phyloP scores from a whole-genome alignment of 2,797 vertebrate genomes.

The Pelobates cultripes region DNA sequence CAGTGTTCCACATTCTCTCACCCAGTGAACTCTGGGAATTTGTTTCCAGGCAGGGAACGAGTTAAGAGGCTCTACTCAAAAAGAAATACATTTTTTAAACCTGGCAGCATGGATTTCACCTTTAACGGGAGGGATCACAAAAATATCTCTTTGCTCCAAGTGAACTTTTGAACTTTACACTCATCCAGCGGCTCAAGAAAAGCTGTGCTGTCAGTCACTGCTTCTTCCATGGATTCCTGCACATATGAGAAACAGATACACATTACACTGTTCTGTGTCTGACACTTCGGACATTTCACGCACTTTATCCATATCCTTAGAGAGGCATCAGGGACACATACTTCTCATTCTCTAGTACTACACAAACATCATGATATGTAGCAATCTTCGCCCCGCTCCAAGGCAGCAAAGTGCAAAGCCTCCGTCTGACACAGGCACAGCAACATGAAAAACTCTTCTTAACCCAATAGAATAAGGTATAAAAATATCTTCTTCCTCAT shows the following conservation, averaged over 20 bases:
- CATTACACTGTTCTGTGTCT: conserved; percentile 48
- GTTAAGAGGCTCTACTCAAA: conserved; percentile 15
- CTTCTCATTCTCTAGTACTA: conserved; percentile 34
- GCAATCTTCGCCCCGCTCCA: not conserved
- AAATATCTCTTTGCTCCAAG: conserved; percentile 50
- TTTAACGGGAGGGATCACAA: conserved; percentile 46
- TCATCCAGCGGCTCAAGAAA: conserved; percentile 47
- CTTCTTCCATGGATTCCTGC: conserved; percentile 53
- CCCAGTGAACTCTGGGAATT: not conserved
- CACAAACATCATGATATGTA: conserved; percentile 26
- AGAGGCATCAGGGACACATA: conserved; percentile 44
- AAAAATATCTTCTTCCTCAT: not conserved
- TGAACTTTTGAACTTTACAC: conserved; percentile 56
- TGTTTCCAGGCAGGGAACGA: conserved; percentile 1
- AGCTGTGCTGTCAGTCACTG: conserved; percentile 52
- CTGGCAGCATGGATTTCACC: conserved; percentile 43
- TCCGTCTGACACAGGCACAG: too few species aligned
- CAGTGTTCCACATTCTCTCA: too few species aligned
- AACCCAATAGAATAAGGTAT: too few species aligned
- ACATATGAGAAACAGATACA: conserved; percentile 56
- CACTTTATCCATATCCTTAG: conserved; percentile 51
- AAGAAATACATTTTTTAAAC: conserved; percentile 9
- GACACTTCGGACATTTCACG: conserved; percentile 54
- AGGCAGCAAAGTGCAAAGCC: too few species aligned
- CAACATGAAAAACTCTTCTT: too few species aligned